Evolutionary conservation across 2,797 vertebrate genomes (phyloP).

Genomic region (Poeciliopsis paucimaculata): DNA sequence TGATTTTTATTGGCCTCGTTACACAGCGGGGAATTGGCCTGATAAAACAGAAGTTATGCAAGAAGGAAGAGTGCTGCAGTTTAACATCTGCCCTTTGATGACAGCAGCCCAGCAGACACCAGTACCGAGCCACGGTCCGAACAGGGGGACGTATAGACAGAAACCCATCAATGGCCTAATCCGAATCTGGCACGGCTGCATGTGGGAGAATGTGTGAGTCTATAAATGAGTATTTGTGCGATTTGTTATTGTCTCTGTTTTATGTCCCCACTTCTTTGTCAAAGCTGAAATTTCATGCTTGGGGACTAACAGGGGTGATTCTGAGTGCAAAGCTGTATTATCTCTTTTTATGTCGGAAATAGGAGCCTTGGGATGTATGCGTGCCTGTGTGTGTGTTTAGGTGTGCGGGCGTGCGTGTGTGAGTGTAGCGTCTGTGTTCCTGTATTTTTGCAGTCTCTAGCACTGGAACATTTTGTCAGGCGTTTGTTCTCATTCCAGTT

Average conservation of each 20-base stretch:
- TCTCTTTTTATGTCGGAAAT: slow-evolving; percentile 69
- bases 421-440: slow-evolving; percentile 10
- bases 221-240: slow-evolving; percentile 42
- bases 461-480: slow-evolving; percentile 41
- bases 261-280: slow-evolving; percentile 50
- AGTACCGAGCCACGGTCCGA: slow-evolving; percentile 18
- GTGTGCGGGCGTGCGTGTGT: neutral
- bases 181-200: slow-evolving; percentile 45
- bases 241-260: slow-evolving; percentile 47
- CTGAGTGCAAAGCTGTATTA: slow-evolving; percentile 71
- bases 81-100: slow-evolving; percentile 70
- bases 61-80: slow-evolving; percentile 47
- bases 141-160: slow-evolving; percentile 18
- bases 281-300: slow-evolving; percentile 75
- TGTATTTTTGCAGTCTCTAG: slow-evolving; percentile 15
- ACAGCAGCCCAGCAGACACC: slow-evolving; percentile 45
- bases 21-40: slow-evolving; percentile 62
- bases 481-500: slow-evolving; percentile 49
- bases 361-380: slow-evolving; percentile 49
- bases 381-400: neutral
- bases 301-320: slow-evolving; percentile 69
- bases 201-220: slow-evolving; percentile 36
- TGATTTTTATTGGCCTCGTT: slow-evolving; percentile 76
- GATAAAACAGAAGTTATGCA: slow-evolving; percentile 65
- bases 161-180: slow-evolving; percentile 47